Base-by-base conservation (phyloP, 2,113 vertebrate species). In the Notothenia rossii region DNA sequence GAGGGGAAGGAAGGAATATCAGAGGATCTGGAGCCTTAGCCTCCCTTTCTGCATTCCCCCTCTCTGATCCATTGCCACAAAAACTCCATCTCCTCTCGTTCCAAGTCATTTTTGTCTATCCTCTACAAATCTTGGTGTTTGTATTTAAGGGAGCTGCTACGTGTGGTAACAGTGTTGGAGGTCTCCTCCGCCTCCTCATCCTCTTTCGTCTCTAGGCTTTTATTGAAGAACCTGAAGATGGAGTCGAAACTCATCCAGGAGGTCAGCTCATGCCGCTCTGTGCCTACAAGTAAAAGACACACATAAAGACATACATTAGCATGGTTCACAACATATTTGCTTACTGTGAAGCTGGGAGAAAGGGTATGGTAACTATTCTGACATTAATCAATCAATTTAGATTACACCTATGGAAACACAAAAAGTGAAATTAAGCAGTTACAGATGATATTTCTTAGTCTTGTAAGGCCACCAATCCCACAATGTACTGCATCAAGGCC, bases 211-310 rank as follows among this genome's bases (percentile, higher is more conserved):
- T 97, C 95, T 13, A 97, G 46, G 5, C 96, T 94, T 49, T 96
- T 94, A 0, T 60, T 84, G 89, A 99, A 98, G 93, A 98, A 99
- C 81, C 91, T 95, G 94, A 99, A 99, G 93, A 99, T 96, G 33
- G 98, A 99, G 43, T 94, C 86, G 88, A 97, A 98, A 91, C 98
- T 99, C 92, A 93, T 97, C 98, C 98, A 99, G 79, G 98, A 97
- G 40, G 97, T 99, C 75, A 99, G 90, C 85, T 99, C 98, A n/a
- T 99, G 98, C 20, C 95, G 96, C 85, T 99, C 98, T 0, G 98
- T 99, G 87, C 98, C 98, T 99, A 92, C 50, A 79, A 13, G 68
- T 18, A 58, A 59, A 74, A 64, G 45, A 78, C 50, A 77, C 68
- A 84, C 49, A 89, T 3, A 61, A 18, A 69, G 10, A 50, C 1